These are phyloP conservation scores for Zygogramma bicolorata DNA, from an alignment of 2,888 invertebrate genomes.

Conservation along the genomic window DNA sequence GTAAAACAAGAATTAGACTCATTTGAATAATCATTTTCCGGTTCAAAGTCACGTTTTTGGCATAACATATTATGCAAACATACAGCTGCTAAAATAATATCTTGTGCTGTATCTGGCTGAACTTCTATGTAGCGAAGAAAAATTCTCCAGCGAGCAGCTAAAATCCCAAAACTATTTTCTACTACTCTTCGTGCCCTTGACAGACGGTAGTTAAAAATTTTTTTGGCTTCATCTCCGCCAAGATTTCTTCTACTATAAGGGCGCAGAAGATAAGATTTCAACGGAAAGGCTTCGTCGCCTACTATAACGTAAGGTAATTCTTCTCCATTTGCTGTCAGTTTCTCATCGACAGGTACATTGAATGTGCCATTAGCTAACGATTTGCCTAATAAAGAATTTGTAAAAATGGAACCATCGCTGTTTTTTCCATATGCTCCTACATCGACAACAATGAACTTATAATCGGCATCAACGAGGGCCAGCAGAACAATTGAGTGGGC, in stretches of 20 bases:
- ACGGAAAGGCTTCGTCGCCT: slow-evolving; percentile 36
- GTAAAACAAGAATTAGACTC: not conserved
- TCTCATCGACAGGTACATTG: slow-evolving; percentile 31
- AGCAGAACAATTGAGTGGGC: slow-evolving; percentile 44
- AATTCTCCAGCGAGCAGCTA: slow-evolving; percentile 2
- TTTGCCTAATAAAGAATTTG: slow-evolving; percentile 30
- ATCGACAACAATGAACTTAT: slow-evolving; percentile 48
- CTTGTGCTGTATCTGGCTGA: slow-evolving; percentile 27
- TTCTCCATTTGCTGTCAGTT: slow-evolving; percentile 26
- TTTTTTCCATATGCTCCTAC: slow-evolving; percentile 48
- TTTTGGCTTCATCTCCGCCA: slow-evolving; percentile 25
- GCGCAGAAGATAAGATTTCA: slow-evolving; percentile 34
- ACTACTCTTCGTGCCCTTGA: slow-evolving; percentile 30
- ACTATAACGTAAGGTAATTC: slow-evolving; percentile 32
- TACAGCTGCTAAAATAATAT: slow-evolving; percentile 20
- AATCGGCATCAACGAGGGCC: slow-evolving; percentile 46
- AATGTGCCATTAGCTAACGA: slow-evolving; percentile 22
- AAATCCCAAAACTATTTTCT: slow-evolving; percentile 37
- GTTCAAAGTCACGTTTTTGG: slow-evolving; percentile 28
- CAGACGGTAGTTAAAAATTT: slow-evolving; percentile 33
- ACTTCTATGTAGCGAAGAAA: slow-evolving; percentile 17
- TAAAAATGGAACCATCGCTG: slow-evolving; percentile 50
- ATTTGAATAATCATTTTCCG: slow-evolving; percentile 19
- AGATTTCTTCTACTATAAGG: slow-evolving; percentile 36
- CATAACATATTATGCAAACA: slow-evolving; percentile 38